phyloP scores from a whole-genome alignment of 2,113 vertebrate genomes.

The Megaceryle maxima region DNA sequence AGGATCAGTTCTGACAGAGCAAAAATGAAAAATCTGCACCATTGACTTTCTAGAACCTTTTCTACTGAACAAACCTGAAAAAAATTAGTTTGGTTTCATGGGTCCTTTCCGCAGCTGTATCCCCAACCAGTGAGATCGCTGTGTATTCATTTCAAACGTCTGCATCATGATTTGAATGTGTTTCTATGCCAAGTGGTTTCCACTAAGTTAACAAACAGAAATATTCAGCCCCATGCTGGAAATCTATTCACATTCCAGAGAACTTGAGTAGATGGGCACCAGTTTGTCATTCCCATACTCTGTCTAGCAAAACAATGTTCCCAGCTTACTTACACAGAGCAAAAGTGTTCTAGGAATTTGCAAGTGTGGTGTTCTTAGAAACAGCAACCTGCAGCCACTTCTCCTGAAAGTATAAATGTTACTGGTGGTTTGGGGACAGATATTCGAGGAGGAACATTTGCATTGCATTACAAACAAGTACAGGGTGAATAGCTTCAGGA shows the following conservation, averaged over 20 bases:
- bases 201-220: slow-evolving; percentile 60
- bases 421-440: not conserved
- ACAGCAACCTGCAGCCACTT: not conserved
- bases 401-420: not conserved
- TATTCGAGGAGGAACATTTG: not conserved
- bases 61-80: not conserved
- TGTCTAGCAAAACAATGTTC: slow-evolving; percentile 63
- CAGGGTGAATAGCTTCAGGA: not conserved
- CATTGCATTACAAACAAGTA: not conserved
- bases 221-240: slow-evolving; percentile 9
- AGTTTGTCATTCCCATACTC: slow-evolving; percentile 43
- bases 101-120: not conserved
- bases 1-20: not conserved
- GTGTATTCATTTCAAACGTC: slow-evolving; percentile 27
- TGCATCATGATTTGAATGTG: not conserved
- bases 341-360: slow-evolving; percentile 66
- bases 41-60: not conserved
- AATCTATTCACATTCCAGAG: slow-evolving; percentile 59
- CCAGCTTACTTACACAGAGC: slow-evolving; percentile 47
- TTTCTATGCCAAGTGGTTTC: slow-evolving; percentile 47
- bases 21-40: not conserved
- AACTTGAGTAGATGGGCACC: slow-evolving; percentile 46
- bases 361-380: slow-evolving; percentile 62
- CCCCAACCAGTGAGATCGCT: not conserved
- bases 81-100: not conserved